Conservation (phyloP, 2,797 vertebrate species). For the Zonotrichia albicollis region DNA sequence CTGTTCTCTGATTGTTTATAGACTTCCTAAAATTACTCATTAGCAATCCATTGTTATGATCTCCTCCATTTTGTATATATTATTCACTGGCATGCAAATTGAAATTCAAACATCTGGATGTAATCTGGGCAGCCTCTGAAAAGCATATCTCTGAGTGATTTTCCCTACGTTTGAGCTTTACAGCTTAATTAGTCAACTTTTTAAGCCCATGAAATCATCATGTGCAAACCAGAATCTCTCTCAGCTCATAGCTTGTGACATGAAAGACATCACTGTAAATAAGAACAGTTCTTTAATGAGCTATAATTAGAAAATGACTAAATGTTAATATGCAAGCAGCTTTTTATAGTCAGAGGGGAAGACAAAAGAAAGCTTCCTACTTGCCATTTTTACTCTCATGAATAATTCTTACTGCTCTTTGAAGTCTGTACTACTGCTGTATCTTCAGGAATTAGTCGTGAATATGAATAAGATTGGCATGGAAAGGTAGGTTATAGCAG, state of each 20-base stretch:
- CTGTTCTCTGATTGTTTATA: slow-evolving; percentile 35
- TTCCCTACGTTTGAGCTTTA: neutral
- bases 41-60: slow-evolving; percentile 62
- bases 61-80: slow-evolving; percentile 54
- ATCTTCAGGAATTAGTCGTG: neutral
- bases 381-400: neutral
- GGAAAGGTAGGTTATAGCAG: neutral
- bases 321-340: neutral
- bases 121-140: slow-evolving; percentile 48
- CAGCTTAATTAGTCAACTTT: slow-evolving; percentile 45
- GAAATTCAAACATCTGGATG: slow-evolving; percentile 60
- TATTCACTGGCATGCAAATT: slow-evolving; percentile 48
- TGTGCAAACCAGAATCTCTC: neutral
- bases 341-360: neutral
- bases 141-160: slow-evolving; percentile 40
- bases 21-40: slow-evolving; percentile 60
- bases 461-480: neutral
- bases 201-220: slow-evolving; percentile 24
- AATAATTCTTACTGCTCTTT: neutral
- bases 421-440: neutral
- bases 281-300: slow-evolving; percentile 1
- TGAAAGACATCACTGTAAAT: neutral
- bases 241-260: neutral
- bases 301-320: slow-evolving; percentile 25
- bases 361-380: neutral